Evolutionary conservation across 2,113 vertebrate genomes (phyloP).

Genomic region (Bubalus kerabau): DNA sequence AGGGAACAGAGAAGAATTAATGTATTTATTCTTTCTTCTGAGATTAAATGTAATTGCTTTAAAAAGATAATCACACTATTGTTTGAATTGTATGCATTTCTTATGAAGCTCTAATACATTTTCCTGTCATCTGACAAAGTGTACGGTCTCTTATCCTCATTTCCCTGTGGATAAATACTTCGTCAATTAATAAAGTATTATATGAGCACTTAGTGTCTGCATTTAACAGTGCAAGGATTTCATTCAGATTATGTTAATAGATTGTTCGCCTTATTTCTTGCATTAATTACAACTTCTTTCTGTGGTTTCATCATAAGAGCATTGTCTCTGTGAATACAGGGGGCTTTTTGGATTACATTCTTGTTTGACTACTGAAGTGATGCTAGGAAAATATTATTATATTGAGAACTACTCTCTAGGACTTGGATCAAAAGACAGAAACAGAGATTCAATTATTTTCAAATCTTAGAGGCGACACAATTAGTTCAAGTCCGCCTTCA

Average conservation of each 20-base stretch:
- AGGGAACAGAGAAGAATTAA: slow-evolving; percentile 72
- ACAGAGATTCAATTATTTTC: slow-evolving; percentile 59
- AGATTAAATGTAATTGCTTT: slow-evolving; percentile 85
- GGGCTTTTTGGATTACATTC: slow-evolving; percentile 74
- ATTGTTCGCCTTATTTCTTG: slow-evolving; percentile 81
- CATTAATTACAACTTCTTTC: slow-evolving; percentile 81
- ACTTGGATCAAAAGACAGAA: slow-evolving; percentile 65
- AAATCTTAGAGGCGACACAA: slow-evolving; percentile 43
- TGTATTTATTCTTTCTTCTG: slow-evolving; percentile 80
- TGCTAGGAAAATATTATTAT: slow-evolving; percentile 60
- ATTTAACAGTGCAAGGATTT: slow-evolving; percentile 82
- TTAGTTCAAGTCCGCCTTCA: slow-evolving; percentile 45
- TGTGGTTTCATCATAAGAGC: slow-evolving; percentile 69
- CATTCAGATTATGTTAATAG: slow-evolving; percentile 86
- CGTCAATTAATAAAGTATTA: slow-evolving; percentile 87
- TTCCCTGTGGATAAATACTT: slow-evolving; percentile 85
- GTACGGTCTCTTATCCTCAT: slow-evolving; percentile 80
- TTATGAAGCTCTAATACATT: slow-evolving; percentile 83
- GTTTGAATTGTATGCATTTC: slow-evolving; percentile 84
- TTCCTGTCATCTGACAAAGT: slow-evolving; percentile 81
- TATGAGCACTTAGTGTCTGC: slow-evolving; percentile 80
- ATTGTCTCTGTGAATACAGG: slow-evolving; percentile 70
- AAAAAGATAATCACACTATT: slow-evolving; percentile 84
- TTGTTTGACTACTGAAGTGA: slow-evolving; percentile 72
- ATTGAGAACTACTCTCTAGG: slow-evolving; percentile 47